These are phyloP conservation scores for Carposina sasakii DNA, from an alignment of 1,140 invertebrate genomes.

Conservation along the genomic window DNA sequence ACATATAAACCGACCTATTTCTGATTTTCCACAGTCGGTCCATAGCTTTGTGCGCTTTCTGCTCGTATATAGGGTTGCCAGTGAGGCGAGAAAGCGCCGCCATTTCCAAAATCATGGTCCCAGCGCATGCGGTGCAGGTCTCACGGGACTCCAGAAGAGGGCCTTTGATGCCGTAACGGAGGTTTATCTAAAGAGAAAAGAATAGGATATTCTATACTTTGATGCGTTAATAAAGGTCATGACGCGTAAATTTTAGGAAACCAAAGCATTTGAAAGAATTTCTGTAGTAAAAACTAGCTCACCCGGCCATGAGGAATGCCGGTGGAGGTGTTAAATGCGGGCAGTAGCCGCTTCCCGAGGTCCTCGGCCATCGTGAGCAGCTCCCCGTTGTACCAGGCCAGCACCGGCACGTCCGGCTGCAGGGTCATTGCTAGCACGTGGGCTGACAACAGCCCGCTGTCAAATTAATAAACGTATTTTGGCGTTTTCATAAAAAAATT, in stretches of 20 bases:
- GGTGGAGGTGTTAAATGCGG: conserved; percentile 98
- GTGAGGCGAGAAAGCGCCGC: conserved; percentile 94
- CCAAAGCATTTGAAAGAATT: no score
- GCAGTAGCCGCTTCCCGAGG: conserved; percentile 91
- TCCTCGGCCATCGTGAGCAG: conserved; percentile 93
- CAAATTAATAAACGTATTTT: no score
- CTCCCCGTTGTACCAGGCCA: conserved; percentile 95
- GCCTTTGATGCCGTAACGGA: conserved; percentile 89
- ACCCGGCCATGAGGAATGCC: conserved; percentile 97
- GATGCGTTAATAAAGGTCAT: no score
- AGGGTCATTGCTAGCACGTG: conserved; percentile 92
- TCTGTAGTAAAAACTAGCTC: conserved; percentile 31
- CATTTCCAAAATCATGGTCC: conserved; percentile 98
- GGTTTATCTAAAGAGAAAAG: conserved; percentile 84
- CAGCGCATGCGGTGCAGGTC: conserved; percentile 98
- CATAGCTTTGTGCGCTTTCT: conserved; percentile 96
- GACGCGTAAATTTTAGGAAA: no score
- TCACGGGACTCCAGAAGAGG: conserved; percentile 86
- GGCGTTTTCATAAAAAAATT: no score
- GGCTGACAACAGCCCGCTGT: conserved; percentile 92
- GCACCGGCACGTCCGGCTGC: conserved; percentile 80
- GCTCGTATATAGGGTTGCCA: conserved; percentile 94
- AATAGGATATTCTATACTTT: no score
- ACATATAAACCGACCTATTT: conserved; percentile 79
- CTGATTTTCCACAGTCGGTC: conserved; percentile 96